phyloP scores from a whole-genome alignment of 2,888 invertebrate genomes.

The Protophormia terraenovae region DNA sequence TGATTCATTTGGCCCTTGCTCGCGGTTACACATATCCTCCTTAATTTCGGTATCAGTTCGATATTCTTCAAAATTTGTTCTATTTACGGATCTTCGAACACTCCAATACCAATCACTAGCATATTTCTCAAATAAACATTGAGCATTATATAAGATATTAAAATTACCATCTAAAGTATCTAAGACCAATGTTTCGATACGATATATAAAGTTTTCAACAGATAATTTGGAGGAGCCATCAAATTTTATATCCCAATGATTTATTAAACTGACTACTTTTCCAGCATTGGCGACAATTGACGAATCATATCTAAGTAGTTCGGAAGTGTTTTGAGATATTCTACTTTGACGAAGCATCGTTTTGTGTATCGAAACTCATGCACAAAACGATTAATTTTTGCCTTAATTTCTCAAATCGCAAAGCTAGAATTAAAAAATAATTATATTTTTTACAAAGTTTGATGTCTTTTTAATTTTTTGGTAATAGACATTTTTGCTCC shows the following conservation, averaged over 20 bases:
- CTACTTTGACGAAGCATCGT: background rate
- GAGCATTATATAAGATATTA: background rate
- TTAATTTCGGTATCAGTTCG: slow-evolving; percentile 29
- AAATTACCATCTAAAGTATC: background rate
- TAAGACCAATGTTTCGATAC: background rate
- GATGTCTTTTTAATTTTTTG: too few relatives aligned
- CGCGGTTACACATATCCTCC: slow-evolving; percentile 28
- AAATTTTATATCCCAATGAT: slow-evolving; percentile 8
- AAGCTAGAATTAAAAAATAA: too few relatives aligned
- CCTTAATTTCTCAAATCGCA: too few relatives aligned
- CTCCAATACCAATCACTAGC: background rate
- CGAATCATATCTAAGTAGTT: background rate
- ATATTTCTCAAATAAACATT: background rate
- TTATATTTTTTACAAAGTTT: too few relatives aligned
- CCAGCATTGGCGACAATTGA: background rate
- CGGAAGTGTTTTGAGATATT: background rate
- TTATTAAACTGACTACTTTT: background rate
- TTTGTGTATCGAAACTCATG: too few relatives aligned
- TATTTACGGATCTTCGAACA: background rate
- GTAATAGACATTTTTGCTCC: too few relatives aligned
- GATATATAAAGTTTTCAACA: slow-evolving; percentile 3
- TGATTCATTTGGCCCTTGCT: slow-evolving; percentile 24
- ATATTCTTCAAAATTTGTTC: slow-evolving; percentile 37
- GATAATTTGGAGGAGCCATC: background rate
- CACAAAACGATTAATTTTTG: too few relatives aligned